Percentiles rank a stretch among this genome's conserved stretches.
These are phyloP conservation scores for Caenorhabditis inopinata DNA, from an alignment of 1,140 invertebrate genomes.

Conservation along the genomic window DNA sequence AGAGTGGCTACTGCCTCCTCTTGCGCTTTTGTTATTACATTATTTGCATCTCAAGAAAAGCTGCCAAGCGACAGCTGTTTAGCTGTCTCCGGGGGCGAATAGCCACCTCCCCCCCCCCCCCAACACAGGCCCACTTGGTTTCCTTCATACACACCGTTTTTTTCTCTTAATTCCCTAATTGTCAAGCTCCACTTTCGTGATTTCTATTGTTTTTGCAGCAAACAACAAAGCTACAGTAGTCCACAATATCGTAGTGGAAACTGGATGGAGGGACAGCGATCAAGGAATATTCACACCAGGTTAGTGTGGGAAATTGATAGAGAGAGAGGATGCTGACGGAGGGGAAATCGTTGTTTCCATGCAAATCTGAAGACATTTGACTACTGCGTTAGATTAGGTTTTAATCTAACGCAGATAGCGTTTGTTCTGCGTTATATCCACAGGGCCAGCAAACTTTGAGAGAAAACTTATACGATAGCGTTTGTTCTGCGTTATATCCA, in stretches of 20 bases:
- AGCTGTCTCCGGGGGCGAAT: no score
- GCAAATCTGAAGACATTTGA: no score
- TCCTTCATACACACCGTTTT: background rate
- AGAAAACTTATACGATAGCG: no score
- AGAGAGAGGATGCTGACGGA: background rate
- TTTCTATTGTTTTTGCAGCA: background rate
- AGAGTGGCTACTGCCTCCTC: no score
- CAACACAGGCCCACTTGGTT: no score
- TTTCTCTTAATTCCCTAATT: conserved; percentile 16
- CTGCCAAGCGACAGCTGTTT: background rate
- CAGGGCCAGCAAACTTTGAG: no score
- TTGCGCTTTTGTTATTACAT: background rate
- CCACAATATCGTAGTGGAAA: conserved; percentile 16
- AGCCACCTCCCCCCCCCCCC: no score
- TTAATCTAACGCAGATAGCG: no score
- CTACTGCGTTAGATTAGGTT: no score
- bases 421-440: no score
- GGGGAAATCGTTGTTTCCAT: no score
- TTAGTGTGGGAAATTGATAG: background rate
- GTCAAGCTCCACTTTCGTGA: background rate
- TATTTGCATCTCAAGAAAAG: background rate
- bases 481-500: no score
- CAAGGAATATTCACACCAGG: background rate
- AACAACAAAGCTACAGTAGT: conserved; percentile 30
- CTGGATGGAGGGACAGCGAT: conserved; percentile 27